phyloP scores from a whole-genome alignment of 92 coral and sea anemone species.

The Montipora capitata region DNA sequence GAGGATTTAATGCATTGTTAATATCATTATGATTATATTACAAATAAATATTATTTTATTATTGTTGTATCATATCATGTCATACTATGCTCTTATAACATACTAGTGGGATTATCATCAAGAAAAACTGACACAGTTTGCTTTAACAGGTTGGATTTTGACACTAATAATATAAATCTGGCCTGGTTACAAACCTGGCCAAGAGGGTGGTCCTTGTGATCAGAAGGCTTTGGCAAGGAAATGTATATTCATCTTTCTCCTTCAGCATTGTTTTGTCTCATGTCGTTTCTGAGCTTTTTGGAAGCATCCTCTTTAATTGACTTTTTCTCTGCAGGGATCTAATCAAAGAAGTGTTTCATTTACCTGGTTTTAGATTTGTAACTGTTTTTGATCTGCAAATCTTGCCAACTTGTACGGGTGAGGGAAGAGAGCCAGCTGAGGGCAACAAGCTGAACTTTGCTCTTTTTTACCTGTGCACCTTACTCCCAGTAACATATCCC shows the following conservation, averaged over 20 bases:
- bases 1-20: no score
- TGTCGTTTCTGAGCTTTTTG: constrained; percentile 26
- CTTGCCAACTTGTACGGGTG: background rate
- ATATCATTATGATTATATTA: no score
- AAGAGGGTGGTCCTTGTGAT: constrained; percentile 50
- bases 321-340: constrained; percentile 44
- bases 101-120: no score
- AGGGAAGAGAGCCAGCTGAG: background rate
- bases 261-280: constrained; percentile 16
- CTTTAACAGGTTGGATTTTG: background rate
- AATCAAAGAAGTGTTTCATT: background rate
- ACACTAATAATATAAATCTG: background rate
- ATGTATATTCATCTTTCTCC: constrained; percentile 52
- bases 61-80: no score
- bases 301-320: constrained; percentile 40
- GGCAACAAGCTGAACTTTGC: background rate
- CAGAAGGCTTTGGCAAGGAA: constrained; percentile 48
- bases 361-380: background rate
- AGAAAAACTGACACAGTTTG: no score
- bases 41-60: no score
- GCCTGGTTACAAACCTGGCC: constrained; percentile 34
- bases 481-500: no score
- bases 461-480: no score
- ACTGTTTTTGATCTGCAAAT: background rate
- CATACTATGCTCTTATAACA: no score